These are phyloP conservation scores for Pogonognathellus flavescens DNA, from an alignment of 1,140 invertebrate genomes.

Conservation along the genomic window DNA sequence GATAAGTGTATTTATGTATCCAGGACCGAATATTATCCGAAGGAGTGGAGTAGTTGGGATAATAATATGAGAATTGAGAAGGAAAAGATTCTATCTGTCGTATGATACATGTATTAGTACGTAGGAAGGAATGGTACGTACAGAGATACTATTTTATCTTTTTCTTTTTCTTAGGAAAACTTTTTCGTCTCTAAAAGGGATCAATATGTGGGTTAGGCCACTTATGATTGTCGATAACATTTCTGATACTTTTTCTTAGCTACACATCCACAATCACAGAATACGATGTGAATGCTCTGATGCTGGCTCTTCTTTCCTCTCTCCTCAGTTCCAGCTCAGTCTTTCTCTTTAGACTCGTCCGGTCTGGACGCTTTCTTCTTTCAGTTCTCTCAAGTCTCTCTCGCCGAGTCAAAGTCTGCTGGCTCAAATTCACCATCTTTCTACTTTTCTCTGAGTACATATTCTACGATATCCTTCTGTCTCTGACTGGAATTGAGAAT, in stretches of 20 bases:
- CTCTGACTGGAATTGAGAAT: conserved; percentile 34
- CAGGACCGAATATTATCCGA: too few relatives aligned
- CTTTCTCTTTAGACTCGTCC: background rate
- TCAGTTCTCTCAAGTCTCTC: too few relatives aligned
- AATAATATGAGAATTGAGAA: background rate
- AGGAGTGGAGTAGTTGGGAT: background rate
- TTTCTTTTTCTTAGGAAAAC: conserved; percentile 35
- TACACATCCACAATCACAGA: conserved; percentile 40
- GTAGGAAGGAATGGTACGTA: background rate
- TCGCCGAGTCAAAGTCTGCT: background rate
- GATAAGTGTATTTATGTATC: too few relatives aligned
- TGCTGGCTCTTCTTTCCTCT: conserved; percentile 8
- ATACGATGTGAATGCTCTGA: conserved; percentile 9
- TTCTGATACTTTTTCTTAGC: conserved; percentile 43
- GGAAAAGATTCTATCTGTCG: too few relatives aligned
- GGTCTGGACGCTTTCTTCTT: background rate
- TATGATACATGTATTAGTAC: background rate
- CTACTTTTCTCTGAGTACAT: conserved; percentile 13
- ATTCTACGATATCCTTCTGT: conserved; percentile 18
- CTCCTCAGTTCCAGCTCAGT: background rate
- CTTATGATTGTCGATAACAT: conserved; percentile 53
- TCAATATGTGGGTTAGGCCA: conserved; percentile 54
- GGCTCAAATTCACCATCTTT: conserved; percentile 12
- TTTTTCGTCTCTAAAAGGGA: conserved; percentile 44
- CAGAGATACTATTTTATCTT: conserved; percentile 37